phyloP scores from a whole-genome alignment of 2,888 invertebrate species.

The Malthinus flaveolus region DNA sequence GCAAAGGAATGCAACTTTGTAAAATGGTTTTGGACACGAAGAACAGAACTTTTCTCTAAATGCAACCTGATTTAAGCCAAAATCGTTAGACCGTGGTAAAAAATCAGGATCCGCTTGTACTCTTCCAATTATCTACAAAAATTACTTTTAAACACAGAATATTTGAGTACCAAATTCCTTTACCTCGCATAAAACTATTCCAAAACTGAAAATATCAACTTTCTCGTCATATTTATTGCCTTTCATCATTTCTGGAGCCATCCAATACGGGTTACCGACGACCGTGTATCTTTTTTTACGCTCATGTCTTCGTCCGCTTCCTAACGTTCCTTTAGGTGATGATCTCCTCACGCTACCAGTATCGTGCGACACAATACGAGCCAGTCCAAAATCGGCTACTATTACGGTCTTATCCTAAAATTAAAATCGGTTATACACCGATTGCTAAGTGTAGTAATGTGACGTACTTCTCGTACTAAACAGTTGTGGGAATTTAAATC shows the following conservation, averaged over 20 bases:
- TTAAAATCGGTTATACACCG: slow-evolving; percentile 7
- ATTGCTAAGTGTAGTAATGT: background rate
- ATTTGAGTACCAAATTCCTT: slow-evolving; percentile 25
- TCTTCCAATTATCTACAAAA: slow-evolving; percentile 82
- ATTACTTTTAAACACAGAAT: slow-evolving; percentile 7
- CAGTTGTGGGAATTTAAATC: slow-evolving; percentile 97
- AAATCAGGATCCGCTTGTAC: slow-evolving; percentile 95
- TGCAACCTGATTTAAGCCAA: slow-evolving; percentile 84
- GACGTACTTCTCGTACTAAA: slow-evolving; percentile 75
- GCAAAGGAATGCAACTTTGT: slow-evolving; percentile 85
- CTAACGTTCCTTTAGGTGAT: slow-evolving; percentile 44
- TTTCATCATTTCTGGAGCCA: slow-evolving; percentile 99
- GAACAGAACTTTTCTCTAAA: slow-evolving; percentile 86
- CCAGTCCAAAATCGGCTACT: slow-evolving; percentile 94
- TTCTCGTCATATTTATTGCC: slow-evolving; percentile 95
- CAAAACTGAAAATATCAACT: slow-evolving; percentile 95
- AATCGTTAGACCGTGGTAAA: slow-evolving; percentile 87
- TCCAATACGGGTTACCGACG: slow-evolving; percentile 97
- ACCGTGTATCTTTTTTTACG: slow-evolving; percentile 91
- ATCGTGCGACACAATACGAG: slow-evolving; percentile 71
- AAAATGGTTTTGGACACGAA: slow-evolving; percentile 84
- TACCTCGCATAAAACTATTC: slow-evolving; percentile 93
- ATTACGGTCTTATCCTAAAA: slow-evolving; percentile 86
- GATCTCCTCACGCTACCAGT: slow-evolving; percentile 49
- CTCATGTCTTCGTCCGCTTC: slow-evolving; percentile 59